Evolutionary conservation across 2,113 vertebrate species (phyloP).

Genomic region (Desmodus rotundus): DNA sequence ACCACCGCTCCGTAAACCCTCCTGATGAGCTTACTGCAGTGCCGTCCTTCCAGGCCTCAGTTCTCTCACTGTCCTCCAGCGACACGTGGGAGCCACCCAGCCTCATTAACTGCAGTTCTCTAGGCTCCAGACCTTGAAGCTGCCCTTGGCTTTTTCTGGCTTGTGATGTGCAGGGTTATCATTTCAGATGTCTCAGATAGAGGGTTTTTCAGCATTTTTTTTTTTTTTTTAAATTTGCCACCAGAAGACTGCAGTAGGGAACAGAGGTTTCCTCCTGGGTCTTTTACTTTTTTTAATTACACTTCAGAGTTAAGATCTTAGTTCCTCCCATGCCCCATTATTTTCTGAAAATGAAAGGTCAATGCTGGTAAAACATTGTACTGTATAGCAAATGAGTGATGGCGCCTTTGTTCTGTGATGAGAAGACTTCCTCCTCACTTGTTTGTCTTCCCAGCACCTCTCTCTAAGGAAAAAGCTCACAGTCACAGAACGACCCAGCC

Average conservation of each 20-base stretch:
- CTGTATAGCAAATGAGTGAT: neutral
- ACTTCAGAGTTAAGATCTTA: neutral
- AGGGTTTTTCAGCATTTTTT: neutral
- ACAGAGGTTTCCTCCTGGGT: neutral
- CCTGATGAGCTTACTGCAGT: neutral
- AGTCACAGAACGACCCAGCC: neutral
- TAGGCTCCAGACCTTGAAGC: neutral
- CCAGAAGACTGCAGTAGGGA: neutral
- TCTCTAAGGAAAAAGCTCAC: neutral
- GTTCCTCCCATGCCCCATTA: neutral
- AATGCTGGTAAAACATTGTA: neutral
- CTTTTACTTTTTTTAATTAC: neutral
- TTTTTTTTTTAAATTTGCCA: neutral
- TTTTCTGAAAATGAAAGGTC: constrained; percentile 27
- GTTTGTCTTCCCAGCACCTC: neutral
- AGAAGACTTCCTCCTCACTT: neutral
- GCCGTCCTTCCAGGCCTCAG: neutral
- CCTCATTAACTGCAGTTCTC: neutral
- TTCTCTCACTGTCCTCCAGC: neutral
- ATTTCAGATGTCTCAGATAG: neutral
- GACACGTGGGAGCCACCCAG: neutral
- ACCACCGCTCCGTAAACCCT: neutral
- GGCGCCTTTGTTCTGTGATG: neutral
- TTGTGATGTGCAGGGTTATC: neutral
- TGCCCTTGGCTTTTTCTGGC: neutral